Base-by-base conservation (phyloP, 2,888 invertebrate species). In the Empis stercorea region DNA sequence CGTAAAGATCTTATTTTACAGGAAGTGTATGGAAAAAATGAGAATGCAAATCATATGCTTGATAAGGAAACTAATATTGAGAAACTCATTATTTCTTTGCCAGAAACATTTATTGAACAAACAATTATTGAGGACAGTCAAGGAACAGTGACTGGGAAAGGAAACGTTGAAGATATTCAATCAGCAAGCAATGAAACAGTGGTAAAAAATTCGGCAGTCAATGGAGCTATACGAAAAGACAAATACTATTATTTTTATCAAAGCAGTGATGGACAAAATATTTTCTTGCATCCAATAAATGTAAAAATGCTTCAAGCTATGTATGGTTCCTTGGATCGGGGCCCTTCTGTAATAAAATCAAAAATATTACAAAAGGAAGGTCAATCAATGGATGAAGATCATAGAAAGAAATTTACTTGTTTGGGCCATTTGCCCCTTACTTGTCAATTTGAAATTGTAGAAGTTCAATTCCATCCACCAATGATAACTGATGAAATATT, bases 241-340 rank as follows among this genome's bases (percentile, higher is more conserved):
- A 54, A 56, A 51, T 54, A 57, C 48, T 65, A 65, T 51, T 66
- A 64, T 55, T 64, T 63, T 52, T 66, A 72, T 70, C 56, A 67
- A 87, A 92, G 91, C 54, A 76, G 78, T 39, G 92, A 93, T 66
- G 95, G 95, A 0, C 94, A 94, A 66, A 87, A 92, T 64, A 79
- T 95, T 46, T 97, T 88, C 67, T 72, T 96, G 51, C 87, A 94
- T 68, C 84, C 88, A 13, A 69, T 96, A 58, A 96, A 96, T 66
- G 84, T 88, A 10, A 84, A 86, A 50, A 87, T 95, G 79, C 67
- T 97, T 57, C 85, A 87, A 60, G 79, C 81, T 48, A 83, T 87
- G 48, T 94, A 91, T 72, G 92, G 91, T 9, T 76, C 78, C 9
- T 70, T 95, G 49, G 84, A 86, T 48, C 73, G 79, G 46, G 84